Percentiles rank a stretch among this genome's conserved stretches.
phyloP scores from a whole-genome alignment of 1,140 invertebrate genomes.

The Trissolcus basalis region DNA sequence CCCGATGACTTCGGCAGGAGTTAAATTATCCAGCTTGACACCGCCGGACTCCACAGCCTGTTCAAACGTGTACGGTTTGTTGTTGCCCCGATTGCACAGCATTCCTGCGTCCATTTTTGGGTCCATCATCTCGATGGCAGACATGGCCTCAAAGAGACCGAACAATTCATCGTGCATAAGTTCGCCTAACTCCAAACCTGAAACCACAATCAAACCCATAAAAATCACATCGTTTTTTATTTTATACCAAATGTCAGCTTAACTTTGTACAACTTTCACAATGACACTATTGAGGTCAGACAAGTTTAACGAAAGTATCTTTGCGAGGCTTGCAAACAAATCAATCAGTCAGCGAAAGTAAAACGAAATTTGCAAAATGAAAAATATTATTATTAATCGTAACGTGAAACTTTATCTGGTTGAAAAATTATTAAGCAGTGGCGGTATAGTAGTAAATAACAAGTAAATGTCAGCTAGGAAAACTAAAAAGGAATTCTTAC shows the following conservation, averaged over 20 bases:
- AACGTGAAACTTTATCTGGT: no score
- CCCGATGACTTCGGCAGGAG: conserved; percentile 84
- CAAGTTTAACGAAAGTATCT: no score
- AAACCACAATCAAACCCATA: not conserved
- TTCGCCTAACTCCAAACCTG: conserved; percentile 91
- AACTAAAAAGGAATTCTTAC: conserved; percentile 71
- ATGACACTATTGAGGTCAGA: no score
- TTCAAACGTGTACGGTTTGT: conserved; percentile 91
- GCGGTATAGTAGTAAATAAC: not conserved
- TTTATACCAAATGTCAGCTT: not conserved
- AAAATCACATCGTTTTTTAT: not conserved
- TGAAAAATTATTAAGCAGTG: no score
- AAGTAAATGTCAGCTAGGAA: not conserved
- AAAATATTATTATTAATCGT: no score
- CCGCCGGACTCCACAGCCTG: conserved; percentile 87
- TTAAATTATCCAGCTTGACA: conserved; percentile 87
- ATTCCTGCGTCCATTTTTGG: conserved; percentile 99
- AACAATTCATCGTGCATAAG: conserved; percentile 93
- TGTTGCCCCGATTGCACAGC: conserved; percentile 91
- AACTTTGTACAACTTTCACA: not conserved
- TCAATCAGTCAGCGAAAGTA: no score
- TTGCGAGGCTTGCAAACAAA: no score
- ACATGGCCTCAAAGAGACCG: conserved; percentile 98
- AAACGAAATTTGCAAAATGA: no score
- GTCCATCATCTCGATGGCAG: conserved; percentile 99